Conservation (phyloP, 2,888 invertebrate species). For the Mythimna ferrago region DNA sequence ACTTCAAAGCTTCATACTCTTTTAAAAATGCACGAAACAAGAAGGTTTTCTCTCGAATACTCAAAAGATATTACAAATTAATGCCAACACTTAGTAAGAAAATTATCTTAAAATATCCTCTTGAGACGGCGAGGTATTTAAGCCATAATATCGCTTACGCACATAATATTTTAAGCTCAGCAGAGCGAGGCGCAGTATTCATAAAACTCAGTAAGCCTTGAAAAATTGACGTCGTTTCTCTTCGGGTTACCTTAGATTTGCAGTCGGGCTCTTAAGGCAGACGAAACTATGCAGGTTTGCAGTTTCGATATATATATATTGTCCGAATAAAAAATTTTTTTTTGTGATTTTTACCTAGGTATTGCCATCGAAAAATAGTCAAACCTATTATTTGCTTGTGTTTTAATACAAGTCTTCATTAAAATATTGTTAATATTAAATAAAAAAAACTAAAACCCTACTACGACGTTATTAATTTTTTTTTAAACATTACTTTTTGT, state of each 20-base stretch:
- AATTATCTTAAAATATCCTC: conserved; percentile 56
- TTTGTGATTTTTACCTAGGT: not conserved
- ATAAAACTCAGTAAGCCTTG: conserved; percentile 56
- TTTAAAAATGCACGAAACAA: conserved; percentile 38
- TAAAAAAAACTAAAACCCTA: no score
- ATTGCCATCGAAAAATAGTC: not conserved
- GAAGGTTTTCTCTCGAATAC: conserved; percentile 14
- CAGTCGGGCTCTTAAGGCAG: conserved; percentile 25
- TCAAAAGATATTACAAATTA: conserved; percentile 48
- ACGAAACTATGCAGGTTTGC: conserved; percentile 4
- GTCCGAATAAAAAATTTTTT: not conserved
- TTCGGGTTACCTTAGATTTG: conserved; percentile 35
- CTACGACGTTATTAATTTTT: no score
- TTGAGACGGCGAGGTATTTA: conserved; percentile 35
- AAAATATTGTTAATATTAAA: no score
- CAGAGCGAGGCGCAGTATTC: conserved; percentile 45
- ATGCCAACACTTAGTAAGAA: conserved; percentile 52
- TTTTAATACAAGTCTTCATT: no score
- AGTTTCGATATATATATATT: not conserved
- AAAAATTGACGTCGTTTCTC: conserved; percentile 50
- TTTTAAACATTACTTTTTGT: no score
- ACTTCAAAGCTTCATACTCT: not conserved
- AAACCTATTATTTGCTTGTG: no score
- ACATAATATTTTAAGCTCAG: conserved; percentile 63
- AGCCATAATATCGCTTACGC: conserved; percentile 59